phyloP scores from a whole-genome alignment of 1,140 invertebrate genomes.

The Sweltsa coloradensis region DNA sequence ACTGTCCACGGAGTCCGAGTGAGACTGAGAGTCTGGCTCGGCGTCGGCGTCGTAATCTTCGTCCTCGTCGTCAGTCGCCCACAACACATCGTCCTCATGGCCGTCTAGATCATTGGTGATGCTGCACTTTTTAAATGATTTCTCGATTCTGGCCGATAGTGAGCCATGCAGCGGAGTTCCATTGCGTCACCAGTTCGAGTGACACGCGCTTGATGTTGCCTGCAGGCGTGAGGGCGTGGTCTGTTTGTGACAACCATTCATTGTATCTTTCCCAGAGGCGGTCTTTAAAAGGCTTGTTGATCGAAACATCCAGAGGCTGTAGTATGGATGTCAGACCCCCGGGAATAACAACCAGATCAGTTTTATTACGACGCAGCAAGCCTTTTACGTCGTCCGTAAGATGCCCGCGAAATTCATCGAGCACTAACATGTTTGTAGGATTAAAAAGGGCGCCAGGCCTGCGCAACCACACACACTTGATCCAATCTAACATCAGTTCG shows the following conservation, averaged over 20 bases:
- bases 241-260: neutral
- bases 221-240: neutral
- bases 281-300: slow-evolving; percentile 24
- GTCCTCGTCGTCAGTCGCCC: too few species aligned
- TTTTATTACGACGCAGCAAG: neutral
- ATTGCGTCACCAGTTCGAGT: too few species aligned
- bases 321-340: slow-evolving; percentile 19
- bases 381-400: slow-evolving; percentile 8
- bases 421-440: slow-evolving; percentile 3
- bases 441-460: slow-evolving; percentile 11
- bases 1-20: too few species aligned
- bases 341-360: slow-evolving; percentile 16
- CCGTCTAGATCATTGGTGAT: too few species aligned
- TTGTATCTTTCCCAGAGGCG: neutral
- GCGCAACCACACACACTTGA: slow-evolving; percentile 11
- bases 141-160: too few species aligned
- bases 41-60: too few species aligned
- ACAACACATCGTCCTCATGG: too few species aligned
- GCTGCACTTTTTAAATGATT: too few species aligned
- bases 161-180: too few species aligned
- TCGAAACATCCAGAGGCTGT: slow-evolving; percentile 23
- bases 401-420: slow-evolving; percentile 14
- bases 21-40: too few species aligned
- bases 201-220: neutral
- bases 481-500: slow-evolving; percentile 11